Percentiles rank a stretch among this genome's conserved stretches.
phyloP scores from a whole-genome alignment of 2,797 vertebrate genomes.

The Ciconia nigra region DNA sequence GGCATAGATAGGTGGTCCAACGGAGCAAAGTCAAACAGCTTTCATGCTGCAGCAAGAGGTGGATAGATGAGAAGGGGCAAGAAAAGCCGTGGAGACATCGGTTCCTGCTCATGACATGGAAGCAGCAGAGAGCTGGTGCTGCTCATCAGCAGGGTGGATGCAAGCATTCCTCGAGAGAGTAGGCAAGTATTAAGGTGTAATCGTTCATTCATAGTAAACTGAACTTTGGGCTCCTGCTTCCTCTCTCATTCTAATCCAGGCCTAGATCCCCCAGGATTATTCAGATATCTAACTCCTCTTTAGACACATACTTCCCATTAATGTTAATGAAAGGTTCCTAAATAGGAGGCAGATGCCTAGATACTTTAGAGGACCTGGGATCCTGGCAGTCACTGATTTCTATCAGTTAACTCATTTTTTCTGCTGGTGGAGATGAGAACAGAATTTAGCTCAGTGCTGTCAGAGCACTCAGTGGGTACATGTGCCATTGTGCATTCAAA shows the following conservation, averaged over 20 bases:
- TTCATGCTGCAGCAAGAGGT: background rate
- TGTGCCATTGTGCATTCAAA: background rate
- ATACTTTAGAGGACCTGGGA: background rate
- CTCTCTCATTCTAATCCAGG: background rate
- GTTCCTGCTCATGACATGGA: background rate
- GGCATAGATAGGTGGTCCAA: background rate
- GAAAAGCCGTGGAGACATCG: background rate
- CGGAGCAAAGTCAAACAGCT: background rate
- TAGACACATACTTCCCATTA: background rate
- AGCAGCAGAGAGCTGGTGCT: background rate
- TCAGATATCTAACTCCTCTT: background rate
- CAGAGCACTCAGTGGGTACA: background rate
- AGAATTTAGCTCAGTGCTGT: background rate
- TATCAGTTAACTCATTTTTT: background rate
- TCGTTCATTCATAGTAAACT: background rate
- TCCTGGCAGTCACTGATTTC: background rate
- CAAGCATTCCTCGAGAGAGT: background rate
- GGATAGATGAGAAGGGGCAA: background rate
- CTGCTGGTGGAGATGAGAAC: background rate
- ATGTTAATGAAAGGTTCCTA: background rate
- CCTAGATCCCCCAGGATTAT: background rate
- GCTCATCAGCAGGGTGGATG: background rate
- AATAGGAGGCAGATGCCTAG: background rate
- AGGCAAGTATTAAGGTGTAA: background rate
- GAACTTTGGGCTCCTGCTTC: background rate